Base-by-base conservation (phyloP, 2,888 invertebrate species). In the Sussaba pulchella region DNA sequence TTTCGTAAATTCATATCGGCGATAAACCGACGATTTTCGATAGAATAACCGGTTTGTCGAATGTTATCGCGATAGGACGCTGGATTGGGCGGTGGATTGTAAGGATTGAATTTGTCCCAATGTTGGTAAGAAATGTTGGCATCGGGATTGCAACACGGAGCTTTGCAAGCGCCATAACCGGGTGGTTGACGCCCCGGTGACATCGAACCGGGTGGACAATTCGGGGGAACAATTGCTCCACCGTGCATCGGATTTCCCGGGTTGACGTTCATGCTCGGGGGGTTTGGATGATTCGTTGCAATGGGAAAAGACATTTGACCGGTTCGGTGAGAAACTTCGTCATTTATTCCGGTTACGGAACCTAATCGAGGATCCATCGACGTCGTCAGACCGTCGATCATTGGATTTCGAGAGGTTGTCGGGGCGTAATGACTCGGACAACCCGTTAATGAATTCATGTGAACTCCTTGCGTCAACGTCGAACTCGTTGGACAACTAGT, bases 91-190 rank as follows among this genome's bases (percentile, higher is more conserved):
- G 79, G 64, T n/a, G 86, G 74, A 61, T 87, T 87, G 78, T 91
- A 90, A 8, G 86, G 83, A 10, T 85, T 83, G 59, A 84, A 91
- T 70, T 89, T 88, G 10, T 89, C 90, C 90, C 90, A 90, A n/a
- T 87, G 85, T 24, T 88, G 90, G 70, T 91, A 91, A 43, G 80
- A 77, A 52, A 89, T 79, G 39, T 85, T 89, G 4, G 87, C 74
- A 47, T 89, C 90, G 1, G 87, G 85, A 77, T 88, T 88, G 64
- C 91, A 91, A 45, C 92, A 92, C 2, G 87, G 81, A n/a, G 87
- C 91, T 64, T 91, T 91, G 43, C 92, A 92, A 1, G 89, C 77
- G 5, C 84, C 78, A 59, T 83, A 85, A 39, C 83, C 82, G 1
- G 83, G 67, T 2, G 82, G 84, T 69, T 87, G 85, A 52, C 89